Evolutionary conservation across 2,113 vertebrate species (phyloP), one percentile per base, ranked within the genome.

Genomic region (Struthidea cinerea): DNA sequence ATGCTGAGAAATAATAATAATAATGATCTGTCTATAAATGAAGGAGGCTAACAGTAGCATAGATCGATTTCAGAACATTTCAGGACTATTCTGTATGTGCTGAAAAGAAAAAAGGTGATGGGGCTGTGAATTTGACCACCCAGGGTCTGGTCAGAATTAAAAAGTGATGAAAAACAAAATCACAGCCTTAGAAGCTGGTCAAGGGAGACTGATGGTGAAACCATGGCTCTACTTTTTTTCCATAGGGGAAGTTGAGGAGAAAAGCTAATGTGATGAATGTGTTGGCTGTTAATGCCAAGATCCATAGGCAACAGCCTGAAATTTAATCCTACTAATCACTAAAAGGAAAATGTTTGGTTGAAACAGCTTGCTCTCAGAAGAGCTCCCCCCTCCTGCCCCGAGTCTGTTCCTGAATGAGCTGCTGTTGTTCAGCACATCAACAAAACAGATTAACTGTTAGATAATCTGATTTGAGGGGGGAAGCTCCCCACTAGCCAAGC

Each of bases 371-470:
- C 71, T 82, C 20, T 71, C 78, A 32, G 32, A 74, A 78, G 10
- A 10, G 23, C 61, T 70, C 50, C 50, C 81, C 37, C 32, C 37
- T 84, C 74, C 88, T 6, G 1, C 52, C 23, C n/a, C 0, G 2
- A 90, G 56, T 15, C 78, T 90, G 78, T 4, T 91, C 84, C 94
- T 86, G 95, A 93, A 91, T 39, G 87, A 94, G 81, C 81, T 74
- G 78, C 91, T 83, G 81, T 27, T 13, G 2, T 63, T 91, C 75
- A 91, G 87, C 83, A 61, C 64, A 93, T 46, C 89, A 68, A 71
- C 89, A 95, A 74, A 94, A 90, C 87, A 95, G 94, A 95, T 97
- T 95, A 96, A 94, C 78, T 67, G 85, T 78, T 87, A 93, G 91
- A 81, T 94, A 97, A 97, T 90, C 93, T 59, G 87, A 86, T 84